Conservation (phyloP, 2,113 vertebrate species). For the Lucifuga dentata region DNA sequence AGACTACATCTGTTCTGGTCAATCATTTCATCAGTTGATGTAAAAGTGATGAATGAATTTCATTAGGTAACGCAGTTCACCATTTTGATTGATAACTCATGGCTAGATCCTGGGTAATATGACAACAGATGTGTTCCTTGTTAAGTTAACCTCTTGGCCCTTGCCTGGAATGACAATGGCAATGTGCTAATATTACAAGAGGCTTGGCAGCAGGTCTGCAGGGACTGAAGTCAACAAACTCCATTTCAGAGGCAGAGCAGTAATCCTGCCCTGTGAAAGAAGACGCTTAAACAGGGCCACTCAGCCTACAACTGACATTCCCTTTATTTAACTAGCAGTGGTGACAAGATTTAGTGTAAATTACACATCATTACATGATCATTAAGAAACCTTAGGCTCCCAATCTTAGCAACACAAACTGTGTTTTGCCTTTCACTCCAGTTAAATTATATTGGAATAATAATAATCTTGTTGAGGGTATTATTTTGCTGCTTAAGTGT, state of each 20-base stretch:
- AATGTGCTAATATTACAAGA: constrained; percentile 41
- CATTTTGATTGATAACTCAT: constrained; percentile 66
- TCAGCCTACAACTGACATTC: constrained; percentile 10
- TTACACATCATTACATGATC: constrained; percentile 68
- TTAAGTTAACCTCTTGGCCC: constrained; percentile 48
- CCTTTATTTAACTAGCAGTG: constrained; percentile 50
- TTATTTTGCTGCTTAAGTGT: constrained; percentile 46
- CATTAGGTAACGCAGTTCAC: constrained; percentile 41
- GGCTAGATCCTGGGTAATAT: constrained; percentile 46
- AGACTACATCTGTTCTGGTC: constrained; percentile 35
- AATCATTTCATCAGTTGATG: constrained; percentile 54
- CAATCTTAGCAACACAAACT: constrained; percentile 44
- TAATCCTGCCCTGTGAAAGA: constrained; percentile 47
- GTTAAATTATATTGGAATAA: constrained; percentile 53
- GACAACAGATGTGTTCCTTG: constrained; percentile 65
- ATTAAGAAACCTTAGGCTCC: constrained; percentile 63
- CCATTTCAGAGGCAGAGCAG: constrained; percentile 33
- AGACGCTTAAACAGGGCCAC: constrained; percentile 41
- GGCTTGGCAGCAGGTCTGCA: constrained; percentile 46
- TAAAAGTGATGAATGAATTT: constrained; percentile 49
- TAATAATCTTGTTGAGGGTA: constrained; percentile 54
- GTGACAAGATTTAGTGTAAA: constrained; percentile 65
- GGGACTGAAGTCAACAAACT: constrained; percentile 31
- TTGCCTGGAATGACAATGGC: constrained; percentile 37
- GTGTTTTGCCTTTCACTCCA: constrained; percentile 34